Conservation (phyloP, 2,113 vertebrate genomes). For the Mus spicilegus region DNA sequence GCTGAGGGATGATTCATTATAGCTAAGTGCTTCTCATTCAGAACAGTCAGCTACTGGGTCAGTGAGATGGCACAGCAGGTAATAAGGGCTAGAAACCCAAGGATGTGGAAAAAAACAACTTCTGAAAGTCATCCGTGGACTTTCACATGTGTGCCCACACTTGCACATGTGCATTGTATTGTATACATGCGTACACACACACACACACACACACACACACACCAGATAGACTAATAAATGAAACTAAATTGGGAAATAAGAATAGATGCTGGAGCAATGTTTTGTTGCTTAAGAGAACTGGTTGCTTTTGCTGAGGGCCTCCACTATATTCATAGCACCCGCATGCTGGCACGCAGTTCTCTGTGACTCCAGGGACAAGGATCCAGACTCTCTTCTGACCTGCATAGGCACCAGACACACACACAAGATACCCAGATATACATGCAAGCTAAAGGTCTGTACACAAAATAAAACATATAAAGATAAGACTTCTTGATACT, state of each 20-base stretch:
- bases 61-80: not conserved
- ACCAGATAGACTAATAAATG: not conserved
- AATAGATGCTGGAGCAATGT: not conserved
- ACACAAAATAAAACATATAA: not conserved
- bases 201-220: not conserved
- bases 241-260: not conserved
- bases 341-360: not conserved
- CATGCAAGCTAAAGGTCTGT: not conserved
- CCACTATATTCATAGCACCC: not conserved
- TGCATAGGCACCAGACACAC: not conserved
- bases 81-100: not conserved
- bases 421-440: not conserved
- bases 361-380: not conserved
- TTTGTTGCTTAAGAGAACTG: not conserved
- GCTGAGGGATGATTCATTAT: constrained; percentile 46
- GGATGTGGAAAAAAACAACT: not conserved
- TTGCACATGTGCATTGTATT: not conserved
- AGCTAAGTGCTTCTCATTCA: constrained; percentile 53
- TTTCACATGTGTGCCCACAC: not conserved
- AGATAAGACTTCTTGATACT: not conserved
- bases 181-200: too few species aligned
- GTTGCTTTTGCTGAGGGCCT: not conserved
- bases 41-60: not conserved
- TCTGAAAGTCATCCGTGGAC: not conserved
- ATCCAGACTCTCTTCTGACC: not conserved